These are phyloP conservation scores for Alcedo atthis DNA, from an alignment of 2,797 vertebrate genomes.

Conservation along the genomic window DNA sequence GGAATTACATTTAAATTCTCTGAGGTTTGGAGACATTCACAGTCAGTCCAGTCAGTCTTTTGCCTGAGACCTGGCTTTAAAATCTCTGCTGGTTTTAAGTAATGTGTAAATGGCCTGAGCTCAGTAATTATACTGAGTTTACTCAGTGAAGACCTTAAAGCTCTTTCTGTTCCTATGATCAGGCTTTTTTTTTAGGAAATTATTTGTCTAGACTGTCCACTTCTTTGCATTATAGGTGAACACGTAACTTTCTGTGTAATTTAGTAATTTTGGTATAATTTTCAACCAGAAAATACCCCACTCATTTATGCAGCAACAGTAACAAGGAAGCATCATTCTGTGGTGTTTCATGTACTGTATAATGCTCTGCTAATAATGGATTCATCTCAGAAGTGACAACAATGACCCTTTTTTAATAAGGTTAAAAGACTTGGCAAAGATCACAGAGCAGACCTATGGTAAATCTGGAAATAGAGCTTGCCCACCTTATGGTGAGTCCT, in stretches of 20 bases:
- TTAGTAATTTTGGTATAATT: not conserved
- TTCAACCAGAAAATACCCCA: not conserved
- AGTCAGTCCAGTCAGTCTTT: not conserved
- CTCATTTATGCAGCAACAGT: not conserved
- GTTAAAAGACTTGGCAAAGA: slow-evolving; percentile 28
- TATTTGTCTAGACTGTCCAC: not conserved
- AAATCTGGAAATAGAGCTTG: not conserved
- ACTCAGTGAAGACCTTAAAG: not conserved
- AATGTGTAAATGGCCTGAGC: not conserved
- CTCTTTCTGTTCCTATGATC: not conserved
- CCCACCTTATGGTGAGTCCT: not conserved
- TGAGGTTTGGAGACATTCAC: not conserved
- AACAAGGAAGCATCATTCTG: not conserved
- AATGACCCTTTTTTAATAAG: slow-evolving; percentile 44
- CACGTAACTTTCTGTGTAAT: not conserved
- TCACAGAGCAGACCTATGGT: not conserved
- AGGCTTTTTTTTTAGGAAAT: not conserved
- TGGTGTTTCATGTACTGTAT: fast-evolving
- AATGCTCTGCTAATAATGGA: not conserved
- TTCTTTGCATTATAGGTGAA: not conserved
- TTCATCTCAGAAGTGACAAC: slow-evolving; percentile 27
- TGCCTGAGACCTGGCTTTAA: not conserved
- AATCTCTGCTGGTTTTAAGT: not conserved
- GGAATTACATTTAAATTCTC: not conserved
- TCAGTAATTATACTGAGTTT: not conserved